Base-by-base conservation (phyloP, 2,797 vertebrate species). In the Gymnoscopelus braueri region DNA sequence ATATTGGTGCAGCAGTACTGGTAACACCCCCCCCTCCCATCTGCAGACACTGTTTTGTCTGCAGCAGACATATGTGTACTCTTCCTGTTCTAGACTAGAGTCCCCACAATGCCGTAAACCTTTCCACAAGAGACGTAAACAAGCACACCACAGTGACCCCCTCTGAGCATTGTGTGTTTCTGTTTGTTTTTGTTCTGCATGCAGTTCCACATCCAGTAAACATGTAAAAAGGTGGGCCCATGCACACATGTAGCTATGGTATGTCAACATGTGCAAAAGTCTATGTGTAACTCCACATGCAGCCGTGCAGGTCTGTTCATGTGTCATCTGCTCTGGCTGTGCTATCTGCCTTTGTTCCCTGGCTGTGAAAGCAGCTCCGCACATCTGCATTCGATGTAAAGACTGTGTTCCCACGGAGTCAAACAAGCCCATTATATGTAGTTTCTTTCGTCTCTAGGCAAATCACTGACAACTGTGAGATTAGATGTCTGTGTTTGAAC, bases 381-480 rank as follows among this genome's bases (percentile, higher is more conserved):
- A 69, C 67, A 56, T 60, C 76, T 72, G 72, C 69, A 74, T 71
- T 83, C 82, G 73, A 84, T 58, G 48, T 72, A 68, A 85, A 84
- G 72, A 80, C 77, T 59, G 56, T 74, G 82, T 84, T 84, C 84
- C 84, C 56, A n/a, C 71, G 44, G 61, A 78, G 76, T 77, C 76
- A 60, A 75, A 60, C 84, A 61, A 51, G 60, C 52, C 47, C 24
- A 58, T 81, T 79, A 70, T 70, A 39, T 39, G 35, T 39, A 29
- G 39, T 9, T 7, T 44, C 39, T 44, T 44, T 44, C 39, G 5
- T 14, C 12, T 14, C 12, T 4, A 13, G n/a, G 50, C 50, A 50
- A 50, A 50, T 14, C 49, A 50, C 11, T 50, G 49, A 50, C 4
- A 50, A 50, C 26, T 29, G 26, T 29, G 26, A 29, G 26, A 29